Conservation (phyloP, 2,888 invertebrate species). For the Stenolophus ochropezus region DNA sequence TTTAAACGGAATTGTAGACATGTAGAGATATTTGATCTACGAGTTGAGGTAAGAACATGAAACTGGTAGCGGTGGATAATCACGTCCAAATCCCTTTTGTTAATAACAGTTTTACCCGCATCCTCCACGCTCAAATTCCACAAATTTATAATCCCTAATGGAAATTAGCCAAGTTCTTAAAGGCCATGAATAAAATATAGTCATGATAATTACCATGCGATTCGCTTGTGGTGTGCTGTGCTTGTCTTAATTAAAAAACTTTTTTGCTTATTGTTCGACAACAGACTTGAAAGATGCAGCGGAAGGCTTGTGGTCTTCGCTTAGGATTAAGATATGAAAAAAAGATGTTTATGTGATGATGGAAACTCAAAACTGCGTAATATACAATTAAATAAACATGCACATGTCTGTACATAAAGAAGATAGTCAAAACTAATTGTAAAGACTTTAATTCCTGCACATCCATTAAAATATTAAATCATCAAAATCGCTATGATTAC, state of each 20-base stretch:
- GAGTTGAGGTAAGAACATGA: not conserved
- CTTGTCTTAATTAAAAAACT: conserved; percentile 37
- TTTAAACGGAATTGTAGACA: not conserved
- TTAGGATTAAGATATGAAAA: no score
- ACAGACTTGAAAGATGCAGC: not conserved
- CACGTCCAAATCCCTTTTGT: not conserved
- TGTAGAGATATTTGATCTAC: not conserved
- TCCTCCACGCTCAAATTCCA: not conserved
- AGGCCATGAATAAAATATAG: conserved; percentile 26
- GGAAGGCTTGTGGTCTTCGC: not conserved
- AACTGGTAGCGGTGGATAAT: not conserved
- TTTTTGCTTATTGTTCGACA: conserved; percentile 42
- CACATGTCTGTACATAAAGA: no score
- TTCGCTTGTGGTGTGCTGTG: no score
- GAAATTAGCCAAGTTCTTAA: not conserved
- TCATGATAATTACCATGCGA: not conserved
- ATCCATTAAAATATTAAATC: no score
- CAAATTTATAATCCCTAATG: not conserved
- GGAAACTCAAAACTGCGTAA: no score
- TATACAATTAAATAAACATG: no score
- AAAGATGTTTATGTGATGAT: no score
- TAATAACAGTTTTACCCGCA: not conserved
- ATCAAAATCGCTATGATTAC: no score
- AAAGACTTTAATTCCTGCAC: no score
- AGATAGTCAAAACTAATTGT: no score